Conservation (phyloP, 2,113 vertebrate species). For the Scopus umbretta region DNA sequence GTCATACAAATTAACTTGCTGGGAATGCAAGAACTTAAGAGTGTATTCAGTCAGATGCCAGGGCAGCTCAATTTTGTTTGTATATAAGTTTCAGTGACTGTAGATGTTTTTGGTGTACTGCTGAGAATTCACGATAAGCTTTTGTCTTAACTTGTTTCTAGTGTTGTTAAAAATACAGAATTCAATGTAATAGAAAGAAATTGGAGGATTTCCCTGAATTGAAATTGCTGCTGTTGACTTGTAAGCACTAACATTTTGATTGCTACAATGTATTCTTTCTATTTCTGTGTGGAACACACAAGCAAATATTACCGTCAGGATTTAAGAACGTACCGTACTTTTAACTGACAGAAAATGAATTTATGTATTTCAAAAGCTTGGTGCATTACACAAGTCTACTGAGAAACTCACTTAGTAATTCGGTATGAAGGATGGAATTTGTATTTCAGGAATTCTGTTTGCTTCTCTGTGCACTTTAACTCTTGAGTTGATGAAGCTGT, state of each 20-base stretch:
- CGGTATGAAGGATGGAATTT: not conserved
- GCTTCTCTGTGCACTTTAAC: not conserved
- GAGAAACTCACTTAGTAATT: not conserved
- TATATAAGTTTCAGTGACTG: not conserved
- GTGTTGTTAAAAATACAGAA: not conserved
- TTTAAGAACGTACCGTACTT: not conserved
- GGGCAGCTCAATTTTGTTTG: not conserved
- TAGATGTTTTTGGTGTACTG: not conserved
- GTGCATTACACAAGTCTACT: not conserved
- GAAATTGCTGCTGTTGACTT: not conserved
- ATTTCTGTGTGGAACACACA: not conserved
- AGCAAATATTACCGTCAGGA: not conserved
- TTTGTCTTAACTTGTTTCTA: not conserved
- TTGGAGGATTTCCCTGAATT: not conserved
- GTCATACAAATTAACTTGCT: not conserved
- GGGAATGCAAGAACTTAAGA: not conserved
- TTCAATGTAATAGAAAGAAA: not conserved
- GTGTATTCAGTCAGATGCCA: not conserved
- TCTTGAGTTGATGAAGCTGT: slow-evolving; percentile 31
- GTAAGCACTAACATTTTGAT: not conserved
- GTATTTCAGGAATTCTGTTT: not conserved
- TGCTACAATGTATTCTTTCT: not conserved
- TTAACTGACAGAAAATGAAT: not conserved
- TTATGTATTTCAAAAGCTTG: not conserved
- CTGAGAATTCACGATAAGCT: not conserved